Conservation (phyloP, 2,888 invertebrate genomes). For the Xylota sylvarum region DNA sequence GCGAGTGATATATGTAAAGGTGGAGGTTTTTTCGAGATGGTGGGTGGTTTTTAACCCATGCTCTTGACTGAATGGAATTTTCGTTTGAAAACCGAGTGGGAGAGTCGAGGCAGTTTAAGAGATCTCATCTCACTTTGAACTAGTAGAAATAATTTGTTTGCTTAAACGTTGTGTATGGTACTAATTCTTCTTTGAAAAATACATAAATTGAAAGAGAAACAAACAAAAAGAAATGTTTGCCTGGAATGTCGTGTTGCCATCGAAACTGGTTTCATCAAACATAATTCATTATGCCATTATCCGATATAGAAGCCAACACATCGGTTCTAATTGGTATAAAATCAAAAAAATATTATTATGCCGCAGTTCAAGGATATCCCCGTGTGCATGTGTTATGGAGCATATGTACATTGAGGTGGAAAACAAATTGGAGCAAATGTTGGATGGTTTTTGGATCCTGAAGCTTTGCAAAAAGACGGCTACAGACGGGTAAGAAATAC, state of each 20-base stretch:
- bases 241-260: not conserved
- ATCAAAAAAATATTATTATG: not conserved
- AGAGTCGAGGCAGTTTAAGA: not conserved
- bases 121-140: not conserved
- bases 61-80: constrained; percentile 40
- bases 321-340: not conserved
- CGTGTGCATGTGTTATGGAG: not conserved
- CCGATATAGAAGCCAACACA: not conserved
- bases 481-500: no score
- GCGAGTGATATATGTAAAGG: constrained; percentile 39
- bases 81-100: constrained; percentile 9
- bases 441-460: no score
- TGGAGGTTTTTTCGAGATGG: constrained; percentile 27
- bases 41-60: constrained; percentile 40
- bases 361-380: not conserved
- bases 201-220: not conserved
- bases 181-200: not conserved
- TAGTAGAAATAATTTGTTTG: not conserved
- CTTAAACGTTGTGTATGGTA: not conserved
- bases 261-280: constrained; percentile 7
- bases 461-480: no score
- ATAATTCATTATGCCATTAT: not conserved
- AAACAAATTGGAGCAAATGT: not conserved
- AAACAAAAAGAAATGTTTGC: constrained; percentile 7
- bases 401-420: not conserved